Conservation (phyloP, 2,113 vertebrate species). For the Ictalurus punctatus region DNA sequence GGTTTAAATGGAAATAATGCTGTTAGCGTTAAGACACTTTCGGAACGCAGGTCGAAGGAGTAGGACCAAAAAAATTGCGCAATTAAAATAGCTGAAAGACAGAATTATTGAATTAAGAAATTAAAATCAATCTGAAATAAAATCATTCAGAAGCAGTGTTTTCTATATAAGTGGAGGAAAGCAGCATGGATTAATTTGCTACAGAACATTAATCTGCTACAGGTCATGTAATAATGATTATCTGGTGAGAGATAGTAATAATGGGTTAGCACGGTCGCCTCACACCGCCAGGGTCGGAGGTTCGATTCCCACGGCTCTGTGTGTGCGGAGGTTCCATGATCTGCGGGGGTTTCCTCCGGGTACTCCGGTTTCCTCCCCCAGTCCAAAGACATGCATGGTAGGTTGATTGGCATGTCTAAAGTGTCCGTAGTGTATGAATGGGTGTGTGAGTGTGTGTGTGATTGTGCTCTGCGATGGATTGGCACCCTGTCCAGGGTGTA, state of each 20-base stretch:
- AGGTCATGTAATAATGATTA: conserved; percentile 9
- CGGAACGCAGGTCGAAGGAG: neutral
- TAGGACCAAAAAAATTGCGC: neutral
- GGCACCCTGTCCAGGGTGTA: too few species aligned
- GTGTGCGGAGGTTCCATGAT: too few species aligned
- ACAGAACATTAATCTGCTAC: neutral
- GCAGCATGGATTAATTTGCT: neutral
- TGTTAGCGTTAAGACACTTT: conserved; percentile 2
- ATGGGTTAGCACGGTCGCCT: neutral
- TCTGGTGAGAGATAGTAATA: neutral
- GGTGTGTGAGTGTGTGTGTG: too few species aligned
- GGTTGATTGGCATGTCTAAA: too few species aligned
- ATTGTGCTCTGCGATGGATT: too few species aligned
- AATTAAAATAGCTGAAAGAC: neutral
- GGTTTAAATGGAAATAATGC: conserved; percentile 64
- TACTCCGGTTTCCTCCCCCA: too few species aligned
- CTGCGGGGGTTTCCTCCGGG: too few species aligned
- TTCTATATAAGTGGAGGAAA: neutral
- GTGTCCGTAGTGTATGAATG: too few species aligned
- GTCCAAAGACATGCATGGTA: too few species aligned
- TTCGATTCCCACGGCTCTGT: too few species aligned
- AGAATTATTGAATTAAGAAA: neutral
- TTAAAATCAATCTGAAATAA: neutral
- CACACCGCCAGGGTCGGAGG: too few species aligned
- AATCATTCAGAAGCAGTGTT: neutral